Evolutionary conservation across 1,140 invertebrate species (phyloP).

Genomic region (Oreohelix idahoensis): DNA sequence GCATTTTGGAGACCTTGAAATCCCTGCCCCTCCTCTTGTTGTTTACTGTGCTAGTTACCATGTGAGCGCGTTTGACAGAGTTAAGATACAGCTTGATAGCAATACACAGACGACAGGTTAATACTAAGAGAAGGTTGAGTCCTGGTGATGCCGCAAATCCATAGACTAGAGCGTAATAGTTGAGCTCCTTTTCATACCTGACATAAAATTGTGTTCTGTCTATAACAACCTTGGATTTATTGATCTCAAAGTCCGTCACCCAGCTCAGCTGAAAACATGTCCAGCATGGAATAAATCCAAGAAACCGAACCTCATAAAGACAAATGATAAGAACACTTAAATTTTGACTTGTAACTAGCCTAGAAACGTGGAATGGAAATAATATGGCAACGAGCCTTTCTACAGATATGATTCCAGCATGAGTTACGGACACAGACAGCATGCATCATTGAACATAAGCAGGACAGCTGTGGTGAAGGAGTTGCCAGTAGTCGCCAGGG

Average conservation of each 20-base stretch:
- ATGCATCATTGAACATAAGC: background rate
- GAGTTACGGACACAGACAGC: background rate
- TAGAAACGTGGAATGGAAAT: slow-evolving; percentile 5
- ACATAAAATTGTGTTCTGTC: background rate
- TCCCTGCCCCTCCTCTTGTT: background rate
- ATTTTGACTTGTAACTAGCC: too few relatives aligned
- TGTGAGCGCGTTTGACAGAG: background rate
- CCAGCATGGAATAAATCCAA: background rate
- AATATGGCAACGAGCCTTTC: background rate
- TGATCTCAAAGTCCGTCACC: too few relatives aligned
- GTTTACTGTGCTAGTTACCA: background rate
- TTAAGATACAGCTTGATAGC: too few relatives aligned
- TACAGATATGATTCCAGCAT: background rate
- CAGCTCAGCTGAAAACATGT: background rate
- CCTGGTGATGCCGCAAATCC: background rate
- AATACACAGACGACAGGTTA: background rate
- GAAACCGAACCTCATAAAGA: background rate
- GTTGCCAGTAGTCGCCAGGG: background rate
- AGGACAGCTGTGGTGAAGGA: background rate
- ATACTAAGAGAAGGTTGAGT: background rate
- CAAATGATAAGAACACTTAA: background rate
- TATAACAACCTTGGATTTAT: too few relatives aligned
- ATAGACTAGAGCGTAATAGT: background rate
- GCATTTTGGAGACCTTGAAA: background rate
- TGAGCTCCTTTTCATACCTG: background rate